These are phyloP conservation scores for Barypeithes pellucidus DNA, from an alignment of 2,888 invertebrate genomes.

Conservation along the genomic window DNA sequence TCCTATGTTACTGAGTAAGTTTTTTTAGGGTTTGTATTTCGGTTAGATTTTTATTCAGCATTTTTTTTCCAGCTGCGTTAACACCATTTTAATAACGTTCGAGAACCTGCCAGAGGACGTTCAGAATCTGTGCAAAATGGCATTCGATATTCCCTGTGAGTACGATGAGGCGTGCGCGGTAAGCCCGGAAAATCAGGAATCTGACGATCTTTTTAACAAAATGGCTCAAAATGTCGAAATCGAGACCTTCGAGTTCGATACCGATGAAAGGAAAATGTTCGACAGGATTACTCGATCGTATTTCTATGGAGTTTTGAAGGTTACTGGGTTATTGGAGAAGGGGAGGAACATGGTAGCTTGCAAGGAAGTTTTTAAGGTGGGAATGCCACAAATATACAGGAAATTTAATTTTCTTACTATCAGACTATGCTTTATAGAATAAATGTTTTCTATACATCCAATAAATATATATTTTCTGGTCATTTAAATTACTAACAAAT, in stretches of 20 bases:
- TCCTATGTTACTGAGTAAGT: conserved; percentile 54
- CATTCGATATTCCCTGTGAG: conserved; percentile 65
- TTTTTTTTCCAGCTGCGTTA: conserved; percentile 42
- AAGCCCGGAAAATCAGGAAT: conserved; percentile 55
- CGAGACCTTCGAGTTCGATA: conserved; percentile 73
- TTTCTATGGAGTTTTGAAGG: conserved; percentile 72
- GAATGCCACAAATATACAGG: no score
- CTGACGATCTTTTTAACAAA: conserved; percentile 65
- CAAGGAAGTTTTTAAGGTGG: conserved; percentile 47
- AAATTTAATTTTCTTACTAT: no score
- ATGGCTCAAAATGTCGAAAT: conserved; percentile 66
- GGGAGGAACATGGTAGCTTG: conserved; percentile 56
- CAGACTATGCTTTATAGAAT: no score
- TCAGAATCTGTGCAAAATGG: conserved; percentile 62
- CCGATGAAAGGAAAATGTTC: conserved; percentile 69
- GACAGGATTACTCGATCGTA: conserved; percentile 72
- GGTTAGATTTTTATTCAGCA: not conserved
- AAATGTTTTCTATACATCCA: no score
- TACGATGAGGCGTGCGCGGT: conserved; percentile 67
- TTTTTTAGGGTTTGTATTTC: not conserved
- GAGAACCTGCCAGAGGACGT: conserved; percentile 59
- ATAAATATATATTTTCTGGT: no score
- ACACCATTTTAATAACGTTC: conserved; percentile 56
- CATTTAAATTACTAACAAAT: no score
- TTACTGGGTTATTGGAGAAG: conserved; percentile 71